Evolutionary conservation across 1,140 invertebrate genomes (phyloP), one percentile per base, ranked within the genome.

Genomic region (Homarus americanus): DNA sequence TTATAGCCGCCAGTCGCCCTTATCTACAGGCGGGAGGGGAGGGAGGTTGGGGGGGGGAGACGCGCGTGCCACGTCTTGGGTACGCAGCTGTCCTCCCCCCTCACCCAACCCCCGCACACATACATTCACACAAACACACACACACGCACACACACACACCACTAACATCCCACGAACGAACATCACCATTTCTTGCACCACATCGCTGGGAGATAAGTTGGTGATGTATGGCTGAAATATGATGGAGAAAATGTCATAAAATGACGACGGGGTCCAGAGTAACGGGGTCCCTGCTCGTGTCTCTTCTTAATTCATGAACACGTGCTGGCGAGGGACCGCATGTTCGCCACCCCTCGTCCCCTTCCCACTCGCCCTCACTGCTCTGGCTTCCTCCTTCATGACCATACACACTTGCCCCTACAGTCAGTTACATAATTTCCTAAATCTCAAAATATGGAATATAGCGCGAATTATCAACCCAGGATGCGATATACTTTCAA

Each of bases 281-380:
- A 84, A 44, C 82, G 82, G 82, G 82, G 82, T 84, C 82, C 82
- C 82, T 73, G 82, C 36, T 38, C 7, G 28, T 84, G 82, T 58
- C 82, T 84, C 82, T 84, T 84, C 82, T 72, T 84, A 84, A 84
- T 84, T 84, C 82, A 84, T 72, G 36, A 84, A 84, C 82, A 84
- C 82, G 82, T 73, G 82, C 82, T 72, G 63, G 34, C 34, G 58
- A 63, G 82, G 15, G 58, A 66, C 82, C 34, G 38, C 63, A 34
- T 66, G 53, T 69, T 72, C 38, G 63, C 7, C 36, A 2, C 58
- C 63, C 20, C 66, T 41, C 82, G 10, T 28, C 40, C 32, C 24
- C 34, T 34, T 58, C 44, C 41, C 44, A 32, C 78, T 32, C n/a
- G 41, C 53, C 36, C 28, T 69, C 82, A 24, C 63, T 38, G 7